A percentile compares a stretch with the other conserved stretches of the same genome.
These are phyloP conservation scores for Lamprologus sp. DNA, from an alignment of 2,113 vertebrate species.

Conservation along the genomic window DNA sequence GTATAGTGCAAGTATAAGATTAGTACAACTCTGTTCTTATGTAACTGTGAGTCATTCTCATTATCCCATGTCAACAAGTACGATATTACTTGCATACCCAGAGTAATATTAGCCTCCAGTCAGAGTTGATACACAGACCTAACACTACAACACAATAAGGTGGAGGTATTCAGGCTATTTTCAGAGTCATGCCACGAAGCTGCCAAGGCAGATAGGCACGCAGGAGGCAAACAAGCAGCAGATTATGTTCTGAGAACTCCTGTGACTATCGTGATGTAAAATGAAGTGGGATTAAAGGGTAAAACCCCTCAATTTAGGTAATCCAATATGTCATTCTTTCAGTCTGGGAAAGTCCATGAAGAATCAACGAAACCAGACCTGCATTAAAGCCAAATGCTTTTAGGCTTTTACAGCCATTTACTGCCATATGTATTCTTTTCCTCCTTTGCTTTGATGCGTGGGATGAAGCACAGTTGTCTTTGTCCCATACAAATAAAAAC, in stretches of 20 bases:
- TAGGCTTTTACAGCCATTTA: not conserved
- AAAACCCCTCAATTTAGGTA: slow-evolving; percentile 43
- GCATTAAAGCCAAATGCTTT: not conserved
- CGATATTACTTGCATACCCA: not conserved
- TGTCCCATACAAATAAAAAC: not conserved
- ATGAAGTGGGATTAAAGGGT: slow-evolving; percentile 34
- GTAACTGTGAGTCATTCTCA: not conserved
- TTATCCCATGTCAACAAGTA: not conserved
- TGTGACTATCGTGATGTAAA: slow-evolving; percentile 20
- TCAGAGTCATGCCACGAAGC: slow-evolving; percentile 16
- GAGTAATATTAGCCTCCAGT: not conserved
- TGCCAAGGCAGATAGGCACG: slow-evolving; percentile 25
- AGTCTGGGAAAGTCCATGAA: slow-evolving; percentile 28
- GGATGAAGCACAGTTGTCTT: not conserved
- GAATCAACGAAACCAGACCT: not conserved
- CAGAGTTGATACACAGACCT: not conserved
- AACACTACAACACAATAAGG: slow-evolving; percentile 5
- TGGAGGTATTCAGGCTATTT: slow-evolving; percentile 44
- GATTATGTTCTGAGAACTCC: slow-evolving; percentile 40
- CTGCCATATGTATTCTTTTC: not conserved
- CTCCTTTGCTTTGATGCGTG: not conserved
- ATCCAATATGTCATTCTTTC: slow-evolving; percentile 34
- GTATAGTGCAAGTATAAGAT: not conserved
- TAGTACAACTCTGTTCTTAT: not conserved
- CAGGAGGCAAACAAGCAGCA: slow-evolving; percentile 25